Evolutionary conservation across 2,888 invertebrate species (phyloP), one percentile per base, ranked within the genome.

Genomic region (Laspeyria flexula): DNA sequence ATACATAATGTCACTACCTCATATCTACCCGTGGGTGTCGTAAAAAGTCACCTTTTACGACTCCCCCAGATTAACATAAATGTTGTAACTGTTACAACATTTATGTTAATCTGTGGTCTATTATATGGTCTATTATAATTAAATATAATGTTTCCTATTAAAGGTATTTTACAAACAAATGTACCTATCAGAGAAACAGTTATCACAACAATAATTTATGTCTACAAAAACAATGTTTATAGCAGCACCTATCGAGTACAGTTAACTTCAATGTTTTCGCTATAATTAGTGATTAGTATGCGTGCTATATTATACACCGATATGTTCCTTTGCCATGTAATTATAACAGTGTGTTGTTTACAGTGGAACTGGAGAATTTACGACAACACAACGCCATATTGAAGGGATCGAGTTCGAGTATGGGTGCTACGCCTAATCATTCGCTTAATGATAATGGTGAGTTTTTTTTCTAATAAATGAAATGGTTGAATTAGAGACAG

Each of bases 311-410:
- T 60, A 55, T 65, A 47, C 35, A 44, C 49, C 37, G 5, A 38
- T 34, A 13, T 65, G 6, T 69, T 53, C 52, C 42, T 60, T 40
- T 52, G 60, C 5, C 6, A 15, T 55, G 49, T 35, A 23, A 50
- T 46, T 55, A 35, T 9, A 52, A 40, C 34, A 27, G 43, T 30
- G 38, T 3, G 41, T 43, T 70, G 60, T 65, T 88, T 85, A 37
- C 84, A 93, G 94, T 90, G 77, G 94, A 94, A 85, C 84, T 95
- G 76, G 94, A 94, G 74, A 92, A 90, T 77, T 83, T 94, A 77
- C 92, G 94, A 81, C 94, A 94, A 75, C 91, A 92, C 70, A 91
- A 93, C 71, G 86, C 88, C 65, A 89, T 91, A 71, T 90, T 94
- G 53, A 93, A 93, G 60, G 86, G 87, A 12, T 77, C 89, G 0